Base-by-base conservation (phyloP, 2,888 invertebrate genomes). In the Sinhomidia bicolor region DNA sequence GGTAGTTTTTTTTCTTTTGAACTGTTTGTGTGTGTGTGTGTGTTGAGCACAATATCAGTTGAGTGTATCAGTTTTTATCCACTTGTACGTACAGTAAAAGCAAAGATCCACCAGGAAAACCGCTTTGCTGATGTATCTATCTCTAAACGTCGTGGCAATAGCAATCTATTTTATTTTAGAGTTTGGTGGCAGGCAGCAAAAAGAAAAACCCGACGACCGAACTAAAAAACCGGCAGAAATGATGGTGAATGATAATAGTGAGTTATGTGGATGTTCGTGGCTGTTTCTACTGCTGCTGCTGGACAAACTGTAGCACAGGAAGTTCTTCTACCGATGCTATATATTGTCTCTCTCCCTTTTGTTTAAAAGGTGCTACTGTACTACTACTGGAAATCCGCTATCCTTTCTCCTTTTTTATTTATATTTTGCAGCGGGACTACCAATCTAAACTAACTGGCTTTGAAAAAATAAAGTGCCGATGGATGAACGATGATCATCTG, bases 211-310 rank as follows among this genome's bases (percentile, higher is more conserved):
- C 17, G 41, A 41, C 41, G 41, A 41, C 9, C n/a, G n/a, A n/a
- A n/a, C n/a, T n/a, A n/a, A 62, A 12, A 23, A n/a, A 76, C 76
- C 76, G 76, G 51, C 26, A 29, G 32, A 76, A 76, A 76, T 76
- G 76, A 76, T 76, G 76, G 76, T 76, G 76, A 76, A 76, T 76
- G 76, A 76, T 76, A 76, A 76, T 76, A 76, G 76, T 76, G 76
- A 76, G 76, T 76, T 76, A 76, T 76, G 76, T 76, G 76, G 23
- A 7, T 3, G 36, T 51, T 57, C 20, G 17, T 71, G 14, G 41
- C 1, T 17, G 20, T 60, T 51, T n/a, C 26, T 62, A 57, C 20
- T 7, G 32, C 14, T 29, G 29, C 41, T 65, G 51, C 71, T 74
- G 74, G 74, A 74, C 74, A 74, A 74, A 20, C 23, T 23, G 47